Base-by-base conservation (phyloP, 2,797 vertebrate species). In the Anableps anableps region DNA sequence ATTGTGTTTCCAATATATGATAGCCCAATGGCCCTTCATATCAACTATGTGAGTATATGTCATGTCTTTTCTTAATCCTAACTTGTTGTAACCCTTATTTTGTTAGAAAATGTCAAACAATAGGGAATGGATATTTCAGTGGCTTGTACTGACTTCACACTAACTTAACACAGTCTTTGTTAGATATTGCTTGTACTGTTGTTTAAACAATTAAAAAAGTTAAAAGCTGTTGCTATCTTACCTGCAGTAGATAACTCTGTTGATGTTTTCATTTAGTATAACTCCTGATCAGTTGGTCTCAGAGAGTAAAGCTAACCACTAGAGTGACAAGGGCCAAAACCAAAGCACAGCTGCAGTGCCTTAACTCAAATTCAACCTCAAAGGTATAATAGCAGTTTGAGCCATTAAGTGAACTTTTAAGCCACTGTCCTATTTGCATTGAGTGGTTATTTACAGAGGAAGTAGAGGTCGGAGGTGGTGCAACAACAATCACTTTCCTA, bases 1-100 rank as follows among this genome's bases (percentile, higher is more conserved):
- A 86, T 84, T 29, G 53, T 90, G 6, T 93, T 84, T 81, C 89
- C 93, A 66, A 80, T 94, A 80, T 87, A 81, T 0, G 90, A 92
- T 2, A 88, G 93, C 86, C 87, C 94, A 0, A 88, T 93, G 79
- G 92, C 96, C 77, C 89, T 98, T 75, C 96, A 98, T 95, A 94
- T 97, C 88, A 99, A 99, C 89, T 96, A 96, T 7, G 98, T 99
- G 90, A 97, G 98, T 97, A 90, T 80, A 77, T n/a, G 38, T 16
- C 34, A 74, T 8, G 62, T 29, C 58, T 21, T 75, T 45, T 38
- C 41, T 31, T 5, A 17, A 17, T 5, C 14, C 17, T 8, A 13
- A 45, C 21, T 45, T 29, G 10, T 5, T 29, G 29, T 41, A 5
- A 29, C 26, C 2, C 47, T 72, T 31, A 31, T n/a, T 51, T 51